phyloP scores from a whole-genome alignment of 2,888 invertebrate species.

The Melinaea marsaeus region DNA sequence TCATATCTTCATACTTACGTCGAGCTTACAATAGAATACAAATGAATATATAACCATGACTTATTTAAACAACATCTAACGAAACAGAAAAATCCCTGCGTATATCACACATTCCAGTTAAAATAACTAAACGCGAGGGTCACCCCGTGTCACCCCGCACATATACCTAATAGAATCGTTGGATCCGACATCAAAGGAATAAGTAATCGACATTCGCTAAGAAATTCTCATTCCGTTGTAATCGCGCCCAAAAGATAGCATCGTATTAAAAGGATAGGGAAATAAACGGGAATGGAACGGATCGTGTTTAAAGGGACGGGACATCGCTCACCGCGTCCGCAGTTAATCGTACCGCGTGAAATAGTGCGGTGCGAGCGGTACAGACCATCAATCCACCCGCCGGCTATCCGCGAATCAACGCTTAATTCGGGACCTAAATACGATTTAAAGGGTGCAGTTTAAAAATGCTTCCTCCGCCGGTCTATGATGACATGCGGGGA shows the following conservation, averaged over 20 bases:
- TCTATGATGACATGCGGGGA: constrained; percentile 1
- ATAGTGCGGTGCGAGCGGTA: constrained; percentile 36
- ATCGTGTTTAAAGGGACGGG: constrained; percentile 33
- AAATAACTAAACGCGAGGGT: constrained; percentile 29
- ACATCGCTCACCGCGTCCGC: constrained; percentile 46
- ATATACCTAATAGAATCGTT: constrained; percentile 32
- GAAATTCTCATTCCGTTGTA: constrained; percentile 43
- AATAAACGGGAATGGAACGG: constrained; percentile 53
- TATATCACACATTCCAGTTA: constrained; percentile 26
- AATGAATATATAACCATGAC: neutral
- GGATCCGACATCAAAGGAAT: constrained; percentile 39
- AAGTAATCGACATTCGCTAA: constrained; percentile 36
- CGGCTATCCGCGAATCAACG: constrained; percentile 72
- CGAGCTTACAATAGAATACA: neutral
- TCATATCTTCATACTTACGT: neutral
- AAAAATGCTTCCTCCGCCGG: neutral
- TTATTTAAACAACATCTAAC: constrained; percentile 9
- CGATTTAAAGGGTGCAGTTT: constrained; percentile 50
- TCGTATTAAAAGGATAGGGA: constrained; percentile 61
- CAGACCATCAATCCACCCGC: constrained; percentile 68
- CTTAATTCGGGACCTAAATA: constrained; percentile 74
- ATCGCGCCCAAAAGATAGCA: constrained; percentile 62
- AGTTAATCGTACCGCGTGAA: constrained; percentile 57
- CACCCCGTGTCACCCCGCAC: constrained; percentile 22
- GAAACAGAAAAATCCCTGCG: constrained; percentile 20